Evolutionary conservation across 2,113 vertebrate genomes (phyloP), one percentile per base, ranked within the genome.

Genomic region (Hemiscyllium ocellatum): DNA sequence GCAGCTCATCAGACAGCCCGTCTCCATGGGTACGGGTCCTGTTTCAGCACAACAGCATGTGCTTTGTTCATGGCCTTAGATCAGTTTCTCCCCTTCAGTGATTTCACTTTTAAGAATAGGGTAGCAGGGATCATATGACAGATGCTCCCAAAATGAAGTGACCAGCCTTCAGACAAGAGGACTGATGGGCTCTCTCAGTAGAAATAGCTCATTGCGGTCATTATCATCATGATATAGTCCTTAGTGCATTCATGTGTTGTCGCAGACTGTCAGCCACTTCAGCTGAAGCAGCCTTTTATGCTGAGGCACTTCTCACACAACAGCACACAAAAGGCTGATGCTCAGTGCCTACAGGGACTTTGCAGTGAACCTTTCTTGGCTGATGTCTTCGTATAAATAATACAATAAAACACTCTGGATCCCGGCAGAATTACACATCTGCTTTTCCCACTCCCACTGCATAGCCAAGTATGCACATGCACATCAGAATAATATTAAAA

Each of bases 351-450:
- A 97, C 96, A 96, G 97, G 97, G 97, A 97, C 96, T 97, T 96
- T 96, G 80, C 96, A 96, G 89, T 94, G 50, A 96, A 95, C 96
- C 95, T 85, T 70, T 86, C 56, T 95, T 70, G 3, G 96, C 96
- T 97, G 96, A 97, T 97, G 85, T 97, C 96, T 97, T 97, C 96
- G 96, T 97, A 97, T 97, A 97, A 98, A 97, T 98, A 97, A 97
- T 97, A 97, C 97, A 98, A 97, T 96, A 97, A 50, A 97, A 96
- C 96, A 86, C 91, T 96, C 96, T 96, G 96, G 1, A 95, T 96
- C 96, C 97, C 22, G 96, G 96, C 96, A 22, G 50, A 96, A 96
- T 96, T 96, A 66, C 96, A 96, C 95, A 96, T 96, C 96, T 17
- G 2, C 96, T 96, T 96, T 96, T 96, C 96, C 97, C 97, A 97